These are phyloP conservation scores for Lasius platythorax DNA, from an alignment of 2,888 invertebrate genomes.

Conservation along the genomic window DNA sequence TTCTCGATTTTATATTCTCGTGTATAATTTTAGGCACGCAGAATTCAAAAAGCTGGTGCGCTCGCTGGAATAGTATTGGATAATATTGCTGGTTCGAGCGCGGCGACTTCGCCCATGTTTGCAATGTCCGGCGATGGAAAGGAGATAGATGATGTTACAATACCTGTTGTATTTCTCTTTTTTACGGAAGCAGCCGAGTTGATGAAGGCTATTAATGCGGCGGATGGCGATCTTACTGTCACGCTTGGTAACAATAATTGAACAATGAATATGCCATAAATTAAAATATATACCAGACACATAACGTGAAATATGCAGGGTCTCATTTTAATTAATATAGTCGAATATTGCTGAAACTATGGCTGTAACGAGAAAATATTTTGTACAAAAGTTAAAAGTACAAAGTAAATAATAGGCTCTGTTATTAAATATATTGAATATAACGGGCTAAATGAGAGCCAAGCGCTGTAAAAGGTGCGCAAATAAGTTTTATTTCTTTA, in stretches of 20 bases:
- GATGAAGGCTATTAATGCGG: slow-evolving; percentile 87
- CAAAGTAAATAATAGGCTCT: too few species aligned
- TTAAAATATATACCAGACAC: too few species aligned
- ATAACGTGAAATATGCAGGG: too few species aligned
- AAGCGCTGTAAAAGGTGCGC: too few species aligned
- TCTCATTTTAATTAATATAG: too few species aligned
- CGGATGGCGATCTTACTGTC: slow-evolving; percentile 77
- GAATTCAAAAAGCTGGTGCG: slow-evolving; percentile 93
- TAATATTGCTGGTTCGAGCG: slow-evolving; percentile 92
- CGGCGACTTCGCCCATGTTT: slow-evolving; percentile 93
- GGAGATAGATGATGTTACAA: slow-evolving; percentile 91
- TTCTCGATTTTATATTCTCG: slow-evolving; percentile 17
- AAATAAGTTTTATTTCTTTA: too few species aligned
- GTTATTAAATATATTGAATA: too few species aligned
- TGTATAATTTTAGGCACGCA: slow-evolving; percentile 88
- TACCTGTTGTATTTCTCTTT: slow-evolving; percentile 97
- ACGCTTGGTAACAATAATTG: slow-evolving; percentile 78
- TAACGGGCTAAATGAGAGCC: too few species aligned
- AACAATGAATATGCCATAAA: too few species aligned
- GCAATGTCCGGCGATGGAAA: slow-evolving; percentile 98
- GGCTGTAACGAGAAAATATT: too few species aligned
- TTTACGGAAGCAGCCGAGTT: slow-evolving; percentile 91
- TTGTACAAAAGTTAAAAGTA: too few species aligned
- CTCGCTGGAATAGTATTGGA: slow-evolving; percentile 95
- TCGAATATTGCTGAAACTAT: too few species aligned